Evolutionary conservation across 2,888 invertebrate genomes (phyloP), one percentile per base, ranked within the genome.

Genomic region (Ectemnius lituratus): DNA sequence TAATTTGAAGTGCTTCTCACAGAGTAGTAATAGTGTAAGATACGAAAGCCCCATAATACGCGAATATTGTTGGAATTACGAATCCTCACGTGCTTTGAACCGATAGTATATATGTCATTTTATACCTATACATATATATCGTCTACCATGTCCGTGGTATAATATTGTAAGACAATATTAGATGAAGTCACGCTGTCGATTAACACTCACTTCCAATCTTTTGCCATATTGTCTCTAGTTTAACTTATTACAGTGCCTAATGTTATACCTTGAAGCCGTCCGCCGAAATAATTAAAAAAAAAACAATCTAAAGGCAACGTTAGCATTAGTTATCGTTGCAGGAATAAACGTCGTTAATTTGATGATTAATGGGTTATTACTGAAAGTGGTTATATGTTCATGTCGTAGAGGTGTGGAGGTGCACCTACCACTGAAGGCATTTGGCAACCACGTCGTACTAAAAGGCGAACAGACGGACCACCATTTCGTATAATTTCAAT

Each of bases 401-500:
- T 90, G 84, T 91, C 90, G 88, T 90, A 90, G 84, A 90, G 89
- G 86, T 91, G 90, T 82, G 90, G 88, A 84, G 90, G 87, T 70
- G 90, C 88, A 90, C 90, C 90, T 89, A 91, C 90, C 89, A 90
- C 90, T 81, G 91, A 90, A 70, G 91, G 91, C 83, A 92, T 90
- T 82, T 91, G 91, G 68, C 91, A 91, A 63, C 92, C 92, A 69
- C 92, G 89, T 74, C 91, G 89, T 65, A 92, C 91, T 75, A 93
- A 88, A 56, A 95, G 90, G 68, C 93, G 91, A 59, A 94, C 94
- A 18, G 92, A 91, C 65, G 92, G 92, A 20, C 94, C 94, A 69
- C 94, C 94, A 84, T 93, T 94, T 84, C 94, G 94, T 83, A 95
- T 95, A 76, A 95, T 92, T 85, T 94, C 93, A 80, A 95, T 95